phyloP scores from a whole-genome alignment of 2,797 vertebrate genomes.

The Miichthys miiuy region DNA sequence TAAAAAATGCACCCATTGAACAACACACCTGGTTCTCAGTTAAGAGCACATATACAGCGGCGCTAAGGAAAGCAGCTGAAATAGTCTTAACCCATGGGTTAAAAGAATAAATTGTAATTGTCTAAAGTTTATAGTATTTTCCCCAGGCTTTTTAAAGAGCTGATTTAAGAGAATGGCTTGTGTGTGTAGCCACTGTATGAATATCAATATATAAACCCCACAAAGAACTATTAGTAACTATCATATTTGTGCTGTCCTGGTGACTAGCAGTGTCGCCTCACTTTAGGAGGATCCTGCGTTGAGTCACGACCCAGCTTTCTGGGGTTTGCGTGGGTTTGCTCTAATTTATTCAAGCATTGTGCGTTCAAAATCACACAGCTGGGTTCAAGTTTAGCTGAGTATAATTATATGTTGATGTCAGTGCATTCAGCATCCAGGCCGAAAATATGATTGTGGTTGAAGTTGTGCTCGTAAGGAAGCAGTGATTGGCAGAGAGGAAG shows the following conservation, averaged over 20 bases:
- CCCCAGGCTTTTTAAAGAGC: neutral
- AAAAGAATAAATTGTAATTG: neutral
- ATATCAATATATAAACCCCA: neutral
- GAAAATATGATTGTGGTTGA: conserved; percentile 2
- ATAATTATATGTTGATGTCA: conserved; percentile 8
- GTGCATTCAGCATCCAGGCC: neutral
- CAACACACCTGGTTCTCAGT: neutral
- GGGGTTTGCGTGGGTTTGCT: neutral
- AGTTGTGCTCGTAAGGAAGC: neutral
- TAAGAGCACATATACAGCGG: neutral
- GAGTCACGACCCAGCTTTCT: neutral
- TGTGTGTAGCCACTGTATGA: neutral
- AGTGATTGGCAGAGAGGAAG: conserved; percentile 19
- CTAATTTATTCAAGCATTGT: conserved; percentile 3
- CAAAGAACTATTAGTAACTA: neutral
- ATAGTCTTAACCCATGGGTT: neutral
- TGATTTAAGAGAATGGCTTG: neutral
- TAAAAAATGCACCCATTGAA: neutral
- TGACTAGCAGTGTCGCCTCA: neutral
- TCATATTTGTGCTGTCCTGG: neutral
- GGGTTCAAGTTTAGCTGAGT: conserved; percentile 1
- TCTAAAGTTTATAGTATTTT: neutral
- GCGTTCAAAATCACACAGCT: conserved; percentile 8
- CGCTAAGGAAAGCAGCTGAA: neutral
- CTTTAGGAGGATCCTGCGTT: neutral